phyloP scores from a whole-genome alignment of 2,888 invertebrate species.

The Tuta absoluta region DNA sequence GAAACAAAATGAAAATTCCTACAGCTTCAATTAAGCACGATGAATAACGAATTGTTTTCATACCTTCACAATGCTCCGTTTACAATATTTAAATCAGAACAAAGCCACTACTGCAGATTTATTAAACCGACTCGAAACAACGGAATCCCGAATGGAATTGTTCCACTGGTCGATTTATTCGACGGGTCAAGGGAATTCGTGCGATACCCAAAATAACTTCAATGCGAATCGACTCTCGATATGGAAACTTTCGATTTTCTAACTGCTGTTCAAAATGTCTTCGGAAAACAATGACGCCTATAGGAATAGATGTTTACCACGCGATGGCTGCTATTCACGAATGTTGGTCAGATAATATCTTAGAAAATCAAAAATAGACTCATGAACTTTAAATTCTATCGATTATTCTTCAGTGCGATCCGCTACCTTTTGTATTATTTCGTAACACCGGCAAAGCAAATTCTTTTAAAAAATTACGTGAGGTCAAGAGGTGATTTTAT shows the following conservation, averaged over 20 bases:
- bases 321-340: constrained; percentile 19
- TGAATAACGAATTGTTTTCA: constrained; percentile 19
- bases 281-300: constrained; percentile 52
- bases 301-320: constrained; percentile 34
- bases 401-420: background rate
- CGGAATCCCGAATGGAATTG: background rate
- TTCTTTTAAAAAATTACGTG: background rate
- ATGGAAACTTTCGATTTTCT: constrained; percentile 46
- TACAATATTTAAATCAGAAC: constrained; percentile 16
- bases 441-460: background rate
- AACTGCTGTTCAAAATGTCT: constrained; percentile 49
- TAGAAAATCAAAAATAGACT: constrained; percentile 11
- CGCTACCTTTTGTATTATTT: constrained; percentile 7
- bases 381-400: constrained; percentile 14
- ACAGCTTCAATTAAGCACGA: background rate
- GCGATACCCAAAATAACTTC: constrained; percentile 39
- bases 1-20: constrained; percentile 9
- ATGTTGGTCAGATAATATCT: constrained; percentile 14
- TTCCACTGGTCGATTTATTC: constrained; percentile 15
- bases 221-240: constrained; percentile 38
- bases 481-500: background rate
- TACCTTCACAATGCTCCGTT: constrained; percentile 22
- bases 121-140: constrained; percentile 21
- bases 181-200: constrained; percentile 35
- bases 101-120: constrained; percentile 19